phyloP scores from a whole-genome alignment of 2,888 invertebrate species.

The Tortricodes alternella region DNA sequence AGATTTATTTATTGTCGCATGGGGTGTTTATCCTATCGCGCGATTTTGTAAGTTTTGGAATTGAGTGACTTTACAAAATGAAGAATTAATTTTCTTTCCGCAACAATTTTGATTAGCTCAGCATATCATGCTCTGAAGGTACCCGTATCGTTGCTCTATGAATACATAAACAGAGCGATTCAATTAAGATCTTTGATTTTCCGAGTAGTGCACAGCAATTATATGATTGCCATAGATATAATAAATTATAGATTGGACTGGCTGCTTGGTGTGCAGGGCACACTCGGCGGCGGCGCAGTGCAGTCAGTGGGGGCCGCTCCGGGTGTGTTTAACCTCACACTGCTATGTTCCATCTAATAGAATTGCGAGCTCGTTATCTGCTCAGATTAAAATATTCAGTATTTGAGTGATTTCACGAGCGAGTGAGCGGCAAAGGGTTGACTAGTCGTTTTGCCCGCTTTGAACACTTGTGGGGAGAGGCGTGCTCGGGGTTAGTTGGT shows the following conservation, averaged over 20 bases:
- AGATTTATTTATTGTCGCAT: conserved; percentile 37
- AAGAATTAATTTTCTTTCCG: neutral
- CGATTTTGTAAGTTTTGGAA: conserved; percentile 27
- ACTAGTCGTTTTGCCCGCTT: conserved; percentile 79
- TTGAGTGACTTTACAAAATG: conserved; percentile 14
- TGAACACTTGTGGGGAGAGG: conserved; percentile 78
- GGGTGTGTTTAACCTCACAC: conserved; percentile 70
- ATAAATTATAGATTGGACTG: neutral
- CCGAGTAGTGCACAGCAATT: conserved; percentile 7
- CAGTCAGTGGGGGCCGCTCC: conserved; percentile 41
- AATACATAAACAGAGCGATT: conserved; percentile 7
- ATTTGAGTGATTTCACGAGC: conserved; percentile 83
- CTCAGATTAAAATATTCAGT: conserved; percentile 83
- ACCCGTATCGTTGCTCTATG: neutral
- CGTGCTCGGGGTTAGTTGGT: conserved; percentile 51
- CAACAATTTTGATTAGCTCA: neutral
- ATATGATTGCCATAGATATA: conserved; percentile 7
- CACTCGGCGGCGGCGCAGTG: conserved; percentile 10
- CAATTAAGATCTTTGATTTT: conserved; percentile 22
- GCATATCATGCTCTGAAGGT: neutral
- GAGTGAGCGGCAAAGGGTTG: conserved; percentile 82
- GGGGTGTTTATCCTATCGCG: conserved; percentile 33
- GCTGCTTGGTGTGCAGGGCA: neutral
- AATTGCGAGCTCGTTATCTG: conserved; percentile 83
- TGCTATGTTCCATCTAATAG: conserved; percentile 81